Conservation (phyloP, 2,888 invertebrate species). For the Nasonia oneida region DNA sequence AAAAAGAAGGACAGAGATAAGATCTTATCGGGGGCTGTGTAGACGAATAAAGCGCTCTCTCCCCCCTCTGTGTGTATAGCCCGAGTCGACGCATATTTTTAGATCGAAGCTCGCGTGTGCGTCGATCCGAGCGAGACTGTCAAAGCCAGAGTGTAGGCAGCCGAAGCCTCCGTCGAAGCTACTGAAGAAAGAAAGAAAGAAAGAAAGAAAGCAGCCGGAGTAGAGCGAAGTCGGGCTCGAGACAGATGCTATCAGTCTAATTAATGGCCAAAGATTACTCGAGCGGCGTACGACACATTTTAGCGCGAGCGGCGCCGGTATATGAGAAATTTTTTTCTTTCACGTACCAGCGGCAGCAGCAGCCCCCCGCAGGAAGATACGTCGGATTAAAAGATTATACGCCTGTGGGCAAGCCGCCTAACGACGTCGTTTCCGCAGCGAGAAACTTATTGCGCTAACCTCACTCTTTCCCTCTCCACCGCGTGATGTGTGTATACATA, state of each 20-base stretch:
- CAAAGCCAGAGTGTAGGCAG: neutral
- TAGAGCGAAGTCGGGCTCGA: neutral
- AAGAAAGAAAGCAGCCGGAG: neutral
- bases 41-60: neutral
- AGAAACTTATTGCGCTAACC: conserved; percentile 44
- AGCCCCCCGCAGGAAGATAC: conserved; percentile 12
- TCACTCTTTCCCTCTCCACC: neutral
- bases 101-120: conserved; percentile 23
- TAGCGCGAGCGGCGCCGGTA: neutral
- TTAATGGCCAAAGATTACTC: conserved; percentile 52
- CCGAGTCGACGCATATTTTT: conserved; percentile 14
- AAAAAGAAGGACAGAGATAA: neutral
- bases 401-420: conserved; percentile 6
- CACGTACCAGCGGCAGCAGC: neutral
- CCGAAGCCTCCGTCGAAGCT: too few species aligned
- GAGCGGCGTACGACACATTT: conserved; percentile 16
- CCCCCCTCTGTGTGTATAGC: neutral
- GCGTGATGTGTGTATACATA: neutral
- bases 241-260: conserved; percentile 53
- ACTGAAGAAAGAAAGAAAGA: too few species aligned
- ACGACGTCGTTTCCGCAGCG: conserved; percentile 34
- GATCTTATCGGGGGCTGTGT: neutral
- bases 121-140: neutral
- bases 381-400: conserved; percentile 53
- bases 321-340: conserved; percentile 30